Conservation (phyloP, 2,113 vertebrate species). For the Cinclus cinclus region DNA sequence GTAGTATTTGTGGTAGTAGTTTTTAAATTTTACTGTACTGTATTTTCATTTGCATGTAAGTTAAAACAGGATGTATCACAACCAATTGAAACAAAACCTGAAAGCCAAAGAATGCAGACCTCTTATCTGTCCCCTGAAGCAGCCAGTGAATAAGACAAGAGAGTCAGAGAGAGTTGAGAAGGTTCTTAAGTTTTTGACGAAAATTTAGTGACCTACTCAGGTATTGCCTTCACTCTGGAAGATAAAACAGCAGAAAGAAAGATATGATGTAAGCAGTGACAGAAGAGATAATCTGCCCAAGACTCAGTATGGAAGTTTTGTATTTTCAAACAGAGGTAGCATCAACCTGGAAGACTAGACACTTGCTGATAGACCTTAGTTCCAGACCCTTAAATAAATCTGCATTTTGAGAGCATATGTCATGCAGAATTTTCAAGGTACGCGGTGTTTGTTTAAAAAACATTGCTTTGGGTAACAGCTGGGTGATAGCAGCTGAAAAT, state of each 20-base stretch:
- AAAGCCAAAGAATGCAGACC: background rate
- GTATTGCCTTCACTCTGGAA: background rate
- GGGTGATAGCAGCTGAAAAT: background rate
- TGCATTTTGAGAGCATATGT: background rate
- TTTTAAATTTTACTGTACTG: background rate
- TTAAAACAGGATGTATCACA: background rate
- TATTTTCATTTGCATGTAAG: background rate
- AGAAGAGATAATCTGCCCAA: background rate
- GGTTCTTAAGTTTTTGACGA: background rate
- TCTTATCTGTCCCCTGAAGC: background rate
- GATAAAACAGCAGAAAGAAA: background rate
- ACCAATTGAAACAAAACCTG: background rate
- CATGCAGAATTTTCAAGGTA: background rate
- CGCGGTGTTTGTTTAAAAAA: background rate
- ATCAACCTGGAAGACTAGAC: background rate
- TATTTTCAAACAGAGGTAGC: background rate
- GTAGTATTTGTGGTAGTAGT: background rate
- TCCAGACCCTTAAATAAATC: background rate
- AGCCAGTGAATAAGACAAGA: background rate
- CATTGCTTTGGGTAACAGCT: background rate
- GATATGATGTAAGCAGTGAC: rapidly evolving
- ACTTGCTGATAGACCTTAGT: background rate
- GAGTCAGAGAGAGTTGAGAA: background rate
- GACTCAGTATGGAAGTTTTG: background rate
- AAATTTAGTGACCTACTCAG: background rate